A percentile compares a stretch with the other conserved stretches of the same genome.
These are phyloP conservation scores for Echinarachnius parma DNA, from an alignment of 53 echinoderm and acorn worm species.

Conservation along the genomic window DNA sequence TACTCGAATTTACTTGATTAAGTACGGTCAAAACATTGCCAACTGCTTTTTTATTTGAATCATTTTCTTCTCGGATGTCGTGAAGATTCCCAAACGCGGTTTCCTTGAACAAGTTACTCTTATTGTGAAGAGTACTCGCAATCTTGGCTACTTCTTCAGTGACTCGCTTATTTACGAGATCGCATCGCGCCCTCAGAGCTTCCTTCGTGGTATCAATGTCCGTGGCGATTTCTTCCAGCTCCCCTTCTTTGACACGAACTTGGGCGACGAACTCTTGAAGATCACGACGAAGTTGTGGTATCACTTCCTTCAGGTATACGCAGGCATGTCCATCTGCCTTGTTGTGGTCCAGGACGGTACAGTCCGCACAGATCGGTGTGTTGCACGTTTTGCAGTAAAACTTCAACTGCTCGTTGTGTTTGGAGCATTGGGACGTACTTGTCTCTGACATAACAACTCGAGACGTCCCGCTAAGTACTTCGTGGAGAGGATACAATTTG, in stretches of 20 bases:
- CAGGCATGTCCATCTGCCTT: slow-evolving; percentile 20
- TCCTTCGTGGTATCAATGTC: not conserved
- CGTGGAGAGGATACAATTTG: not conserved
- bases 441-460: not conserved
- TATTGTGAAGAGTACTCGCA: not conserved
- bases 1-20: not conserved
- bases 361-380: slow-evolving; percentile 10
- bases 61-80: not conserved
- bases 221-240: not conserved
- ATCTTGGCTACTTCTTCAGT: slow-evolving; percentile 5
- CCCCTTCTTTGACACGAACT: not conserved
- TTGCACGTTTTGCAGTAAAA: slow-evolving; percentile 25
- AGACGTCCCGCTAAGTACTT: not conserved
- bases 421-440: not conserved
- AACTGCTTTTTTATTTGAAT: not conserved
- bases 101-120: not conserved
- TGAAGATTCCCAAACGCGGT: not conserved
- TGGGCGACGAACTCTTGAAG: not conserved
- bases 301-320: slow-evolving; percentile 13
- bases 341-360: slow-evolving; percentile 17
- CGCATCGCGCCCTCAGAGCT: not conserved
- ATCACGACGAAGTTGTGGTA: slow-evolving; percentile 14
- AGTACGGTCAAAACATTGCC: not conserved
- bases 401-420: slow-evolving; percentile 8
- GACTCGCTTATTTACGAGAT: not conserved